Conservation (phyloP, 2,797 vertebrate genomes). For the Cyclura pinguis region DNA sequence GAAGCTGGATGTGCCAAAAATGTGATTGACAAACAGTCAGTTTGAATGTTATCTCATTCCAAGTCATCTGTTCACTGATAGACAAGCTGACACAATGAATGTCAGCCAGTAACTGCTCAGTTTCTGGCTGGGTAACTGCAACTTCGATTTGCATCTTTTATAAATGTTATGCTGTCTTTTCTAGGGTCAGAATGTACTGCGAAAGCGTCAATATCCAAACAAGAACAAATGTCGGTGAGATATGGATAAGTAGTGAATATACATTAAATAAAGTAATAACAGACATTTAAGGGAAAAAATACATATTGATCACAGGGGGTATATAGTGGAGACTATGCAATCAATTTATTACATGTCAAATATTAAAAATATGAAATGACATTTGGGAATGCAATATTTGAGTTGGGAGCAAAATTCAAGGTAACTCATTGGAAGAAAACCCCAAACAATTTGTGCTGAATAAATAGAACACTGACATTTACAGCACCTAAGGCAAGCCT, state of each 20-base stretch:
- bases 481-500: neutral
- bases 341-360: neutral
- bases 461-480: neutral
- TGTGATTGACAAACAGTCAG: neutral
- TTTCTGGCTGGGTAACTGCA: neutral
- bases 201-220: neutral
- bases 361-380: neutral
- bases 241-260: neutral
- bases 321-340: neutral
- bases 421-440: neutral
- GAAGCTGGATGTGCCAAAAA: neutral
- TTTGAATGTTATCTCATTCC: neutral
- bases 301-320: too few species aligned
- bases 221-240: neutral
- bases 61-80: neutral
- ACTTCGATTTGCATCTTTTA: neutral
- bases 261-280: neutral
- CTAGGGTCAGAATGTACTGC: neutral
- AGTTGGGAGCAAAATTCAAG: neutral
- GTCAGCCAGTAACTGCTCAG: neutral
- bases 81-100: constrained; percentile 13
- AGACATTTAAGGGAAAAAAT: neutral
- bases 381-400: neutral
- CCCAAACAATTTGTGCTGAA: neutral
- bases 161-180: neutral